These are phyloP conservation scores for Gnathonemus longibarbis DNA, from an alignment of 2,113 vertebrate genomes.

Conservation along the genomic window DNA sequence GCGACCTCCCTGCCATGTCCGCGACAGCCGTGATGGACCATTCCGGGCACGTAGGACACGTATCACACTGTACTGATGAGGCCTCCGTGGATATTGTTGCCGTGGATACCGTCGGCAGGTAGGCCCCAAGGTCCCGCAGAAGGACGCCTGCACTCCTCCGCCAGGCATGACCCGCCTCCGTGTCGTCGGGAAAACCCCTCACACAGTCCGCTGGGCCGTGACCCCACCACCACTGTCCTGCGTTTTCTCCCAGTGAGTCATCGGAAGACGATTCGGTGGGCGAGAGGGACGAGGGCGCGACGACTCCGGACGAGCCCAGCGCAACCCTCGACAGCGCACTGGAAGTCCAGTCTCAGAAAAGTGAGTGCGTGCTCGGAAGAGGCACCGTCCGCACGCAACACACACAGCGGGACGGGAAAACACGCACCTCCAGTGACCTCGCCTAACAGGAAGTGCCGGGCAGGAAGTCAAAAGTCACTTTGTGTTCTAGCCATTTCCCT, in stretches of 20 bases:
- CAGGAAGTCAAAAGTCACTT: constrained; percentile 3
- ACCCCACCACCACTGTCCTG: not conserved
- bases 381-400: not conserved
- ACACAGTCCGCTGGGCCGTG: not conserved
- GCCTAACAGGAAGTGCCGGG: not conserved
- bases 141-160: too few relatives aligned
- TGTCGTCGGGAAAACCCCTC: not conserved
- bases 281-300: constrained; percentile 45
- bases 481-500: not conserved
- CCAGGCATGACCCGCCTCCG: not conserved
- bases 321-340: constrained; percentile 3
- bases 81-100: constrained; percentile 33
- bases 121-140: constrained; percentile 52
- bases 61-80: constrained; percentile 13
- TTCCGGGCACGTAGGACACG: not conserved
- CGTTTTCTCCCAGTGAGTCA: constrained; percentile 48
- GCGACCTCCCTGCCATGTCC: constrained; percentile 50
- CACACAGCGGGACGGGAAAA: not conserved
- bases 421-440: not conserved
- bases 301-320: not conserved
- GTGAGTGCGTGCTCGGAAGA: constrained; percentile 34
- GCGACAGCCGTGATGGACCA: constrained; percentile 48
- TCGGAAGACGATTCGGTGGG: constrained; percentile 54
- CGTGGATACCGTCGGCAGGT: constrained; percentile 32
- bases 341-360: constrained; percentile 28